Evolutionary conservation across 2,797 vertebrate genomes (phyloP).

Genomic region (Anomalospiza imberbis): DNA sequence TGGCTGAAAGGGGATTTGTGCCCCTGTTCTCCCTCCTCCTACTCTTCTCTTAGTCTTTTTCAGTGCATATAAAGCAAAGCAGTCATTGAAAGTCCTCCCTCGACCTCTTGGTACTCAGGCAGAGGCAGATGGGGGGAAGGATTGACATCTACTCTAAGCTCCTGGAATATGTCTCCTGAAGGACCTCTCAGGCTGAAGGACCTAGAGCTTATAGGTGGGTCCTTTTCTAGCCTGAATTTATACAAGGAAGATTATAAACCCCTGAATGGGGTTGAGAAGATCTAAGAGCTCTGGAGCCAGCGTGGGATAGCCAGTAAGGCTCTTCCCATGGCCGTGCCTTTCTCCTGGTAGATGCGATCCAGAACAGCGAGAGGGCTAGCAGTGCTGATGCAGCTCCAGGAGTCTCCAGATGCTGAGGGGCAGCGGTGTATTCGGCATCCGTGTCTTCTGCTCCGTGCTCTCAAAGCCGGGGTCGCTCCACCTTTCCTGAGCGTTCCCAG

Average conservation of each 20-base stretch:
- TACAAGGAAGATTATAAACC: neutral
- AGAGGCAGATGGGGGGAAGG: neutral
- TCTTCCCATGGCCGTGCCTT: neutral
- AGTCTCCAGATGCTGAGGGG: neutral
- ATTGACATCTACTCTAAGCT: neutral
- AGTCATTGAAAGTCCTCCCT: neutral
- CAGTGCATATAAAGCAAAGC: neutral
- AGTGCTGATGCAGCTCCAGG: neutral
- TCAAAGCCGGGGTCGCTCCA: neutral
- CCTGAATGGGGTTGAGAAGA: neutral
- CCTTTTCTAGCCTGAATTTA: neutral
- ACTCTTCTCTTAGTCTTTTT: neutral
- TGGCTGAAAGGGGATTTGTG: neutral
- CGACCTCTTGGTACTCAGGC: neutral
- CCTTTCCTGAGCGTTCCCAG: neutral
- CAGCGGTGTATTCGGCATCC: neutral
- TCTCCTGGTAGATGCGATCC: neutral
- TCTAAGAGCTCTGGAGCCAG: neutral
- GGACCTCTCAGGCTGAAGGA: neutral
- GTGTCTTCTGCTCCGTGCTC: neutral
- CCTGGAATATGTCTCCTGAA: neutral
- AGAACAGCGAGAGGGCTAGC: neutral
- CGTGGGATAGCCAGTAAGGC: neutral
- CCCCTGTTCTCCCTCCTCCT: neutral
- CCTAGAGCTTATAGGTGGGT: neutral